These are phyloP conservation scores for Drusus annulatus DNA, from an alignment of 1,140 invertebrate species.

Conservation along the genomic window DNA sequence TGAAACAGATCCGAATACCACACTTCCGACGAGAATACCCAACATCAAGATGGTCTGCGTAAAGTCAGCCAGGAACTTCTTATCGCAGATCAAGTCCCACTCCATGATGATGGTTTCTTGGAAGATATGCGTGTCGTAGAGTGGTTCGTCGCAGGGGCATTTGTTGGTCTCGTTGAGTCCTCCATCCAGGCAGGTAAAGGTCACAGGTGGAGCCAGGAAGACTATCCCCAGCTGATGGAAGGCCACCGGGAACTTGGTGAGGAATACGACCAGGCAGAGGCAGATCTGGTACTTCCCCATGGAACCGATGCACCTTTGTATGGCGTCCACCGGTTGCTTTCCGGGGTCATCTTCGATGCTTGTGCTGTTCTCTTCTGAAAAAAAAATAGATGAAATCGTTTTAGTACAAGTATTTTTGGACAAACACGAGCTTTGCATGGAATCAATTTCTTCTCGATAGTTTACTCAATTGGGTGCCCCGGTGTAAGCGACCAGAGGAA, in stretches of 20 bases:
- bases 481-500: too few relatives aligned
- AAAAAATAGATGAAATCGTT: too few relatives aligned
- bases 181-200: slow-evolving; percentile 65
- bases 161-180: slow-evolving; percentile 61
- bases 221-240: slow-evolving; percentile 80
- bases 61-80: slow-evolving; percentile 75
- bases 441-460: too few relatives aligned
- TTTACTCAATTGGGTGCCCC: too few relatives aligned
- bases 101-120: slow-evolving; percentile 79
- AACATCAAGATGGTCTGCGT: slow-evolving; percentile 74
- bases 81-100: slow-evolving; percentile 83
- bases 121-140: slow-evolving; percentile 77
- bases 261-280: slow-evolving; percentile 75
- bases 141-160: slow-evolving; percentile 72
- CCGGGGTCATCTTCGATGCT: not conserved
- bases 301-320: slow-evolving; percentile 75
- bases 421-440: too few relatives aligned
- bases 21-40: slow-evolving; percentile 66
- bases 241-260: slow-evolving; percentile 80
- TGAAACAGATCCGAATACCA: slow-evolving; percentile 68
- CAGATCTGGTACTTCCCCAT: slow-evolving; percentile 80
- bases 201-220: slow-evolving; percentile 74
- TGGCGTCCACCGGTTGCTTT: slow-evolving; percentile 62
- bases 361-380: too few relatives aligned
- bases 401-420: too few relatives aligned